Conservation (phyloP, 2,113 vertebrate species). For the Grammatotria lemairii region DNA sequence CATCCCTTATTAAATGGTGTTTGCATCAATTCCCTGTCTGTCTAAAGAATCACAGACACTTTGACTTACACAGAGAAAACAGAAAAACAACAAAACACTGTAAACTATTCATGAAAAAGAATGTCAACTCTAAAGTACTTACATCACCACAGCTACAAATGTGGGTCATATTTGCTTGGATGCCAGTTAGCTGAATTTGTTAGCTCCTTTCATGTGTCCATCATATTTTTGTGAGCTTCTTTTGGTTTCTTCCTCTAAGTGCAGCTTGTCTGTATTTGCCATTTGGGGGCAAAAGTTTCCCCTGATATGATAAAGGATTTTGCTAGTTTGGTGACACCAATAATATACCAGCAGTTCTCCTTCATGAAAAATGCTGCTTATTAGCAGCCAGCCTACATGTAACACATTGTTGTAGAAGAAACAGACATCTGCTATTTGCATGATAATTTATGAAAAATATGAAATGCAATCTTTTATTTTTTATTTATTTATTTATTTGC, state of each 20-base stretch:
- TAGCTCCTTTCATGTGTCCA: conserved; percentile 26
- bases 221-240: background rate
- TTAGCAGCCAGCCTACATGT: background rate
- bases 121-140: background rate
- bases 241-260: background rate
- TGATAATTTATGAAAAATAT: background rate
- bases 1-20: background rate
- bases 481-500: background rate
- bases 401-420: background rate
- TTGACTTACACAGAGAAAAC: background rate
- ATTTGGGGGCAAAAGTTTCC: background rate
- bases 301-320: background rate
- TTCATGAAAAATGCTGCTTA: background rate
- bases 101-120: conserved; percentile 26
- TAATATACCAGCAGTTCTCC: background rate
- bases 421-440: background rate
- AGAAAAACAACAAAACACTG: background rate
- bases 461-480: background rate
- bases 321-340: background rate
- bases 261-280: background rate
- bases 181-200: conserved; percentile 10
- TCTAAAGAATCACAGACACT: background rate
- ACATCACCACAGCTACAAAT: background rate
- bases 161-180: conserved; percentile 16
- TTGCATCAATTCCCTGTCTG: background rate